A percentile compares a stretch with the other conserved stretches of the same genome.
Conservation (phyloP, 2,113 vertebrate species). For the Chascanopsetta lugubris region DNA sequence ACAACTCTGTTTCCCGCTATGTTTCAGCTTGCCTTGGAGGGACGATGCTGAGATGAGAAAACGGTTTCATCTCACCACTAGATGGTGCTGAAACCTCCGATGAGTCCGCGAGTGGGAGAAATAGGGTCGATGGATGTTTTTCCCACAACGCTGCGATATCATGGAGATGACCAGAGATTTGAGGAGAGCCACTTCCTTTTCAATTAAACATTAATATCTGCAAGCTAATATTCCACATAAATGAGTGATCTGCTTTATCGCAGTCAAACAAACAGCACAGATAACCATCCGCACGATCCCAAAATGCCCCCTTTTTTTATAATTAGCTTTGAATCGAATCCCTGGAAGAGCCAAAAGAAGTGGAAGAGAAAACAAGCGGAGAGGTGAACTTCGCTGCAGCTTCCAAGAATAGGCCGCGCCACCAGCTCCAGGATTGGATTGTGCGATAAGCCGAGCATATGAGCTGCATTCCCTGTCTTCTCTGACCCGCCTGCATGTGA, state of each 20-base stretch:
- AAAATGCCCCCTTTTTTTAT: conserved; percentile 57
- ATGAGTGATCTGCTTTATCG: conserved; percentile 60
- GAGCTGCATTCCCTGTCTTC: conserved; percentile 65
- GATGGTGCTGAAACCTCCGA: conserved; percentile 37
- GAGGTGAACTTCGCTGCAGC: conserved; percentile 29
- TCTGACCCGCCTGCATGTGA: conserved; percentile 65
- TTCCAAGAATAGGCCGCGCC: conserved; percentile 62
- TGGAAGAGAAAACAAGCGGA: conserved; percentile 30
- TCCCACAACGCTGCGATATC: conserved; percentile 45
- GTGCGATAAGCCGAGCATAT: conserved; percentile 73
- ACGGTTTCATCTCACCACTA: conserved; percentile 28
- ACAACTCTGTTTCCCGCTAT: conserved; percentile 68
- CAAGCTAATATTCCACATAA: conserved; percentile 53
- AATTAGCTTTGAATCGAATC: conserved; percentile 59
- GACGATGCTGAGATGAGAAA: conserved; percentile 24
- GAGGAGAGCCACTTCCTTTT: conserved; percentile 41
- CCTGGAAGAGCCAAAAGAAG: conserved; percentile 23
- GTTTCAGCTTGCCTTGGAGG: conserved; percentile 47
- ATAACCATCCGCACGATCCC: conserved; percentile 48
- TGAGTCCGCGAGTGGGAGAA: conserved; percentile 8
- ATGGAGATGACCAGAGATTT: conserved; percentile 49
- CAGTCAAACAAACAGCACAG: conserved; percentile 43
- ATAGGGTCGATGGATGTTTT: conserved; percentile 10
- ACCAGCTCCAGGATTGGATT: conserved; percentile 62
- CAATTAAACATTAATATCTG: conserved; percentile 62